A percentile compares a stretch with the other conserved stretches of the same genome.
Evolutionary conservation across 2,888 invertebrate species (phyloP).

Genomic region (Nasonovia ribisnigri): DNA sequence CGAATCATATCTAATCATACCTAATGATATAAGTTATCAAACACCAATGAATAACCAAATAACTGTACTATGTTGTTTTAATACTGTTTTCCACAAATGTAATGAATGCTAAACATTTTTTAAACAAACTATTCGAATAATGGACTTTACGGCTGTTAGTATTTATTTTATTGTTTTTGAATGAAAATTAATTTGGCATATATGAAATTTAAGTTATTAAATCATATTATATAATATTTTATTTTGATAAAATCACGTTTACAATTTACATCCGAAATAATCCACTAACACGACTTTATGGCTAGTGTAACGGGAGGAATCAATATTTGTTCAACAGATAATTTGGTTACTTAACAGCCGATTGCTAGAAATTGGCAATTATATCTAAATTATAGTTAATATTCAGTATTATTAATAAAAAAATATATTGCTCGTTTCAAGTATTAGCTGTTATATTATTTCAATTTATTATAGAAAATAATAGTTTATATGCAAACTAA

Average conservation of each 20-base stretch:
- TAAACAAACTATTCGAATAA: not conserved
- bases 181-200: not conserved
- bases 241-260: not conserved
- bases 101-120: not conserved
- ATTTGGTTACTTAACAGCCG: not conserved
- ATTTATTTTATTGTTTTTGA: not conserved
- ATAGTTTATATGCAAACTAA: not conserved
- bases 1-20: not conserved
- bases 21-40: not conserved
- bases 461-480: not conserved
- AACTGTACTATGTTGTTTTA: not conserved
- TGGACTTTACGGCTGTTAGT: not conserved
- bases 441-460: not conserved
- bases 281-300: not conserved
- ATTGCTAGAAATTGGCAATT: not conserved
- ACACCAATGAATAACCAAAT: not conserved
- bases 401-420: not conserved
- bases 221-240: not conserved
- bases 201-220: not conserved
- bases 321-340: not conserved
- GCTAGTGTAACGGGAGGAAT: not conserved
- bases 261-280: not conserved
- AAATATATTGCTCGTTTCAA: not conserved
- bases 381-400: not conserved
- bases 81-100: not conserved